phyloP scores from a whole-genome alignment of 2,888 invertebrate genomes.

The Pinctada fucata region DNA sequence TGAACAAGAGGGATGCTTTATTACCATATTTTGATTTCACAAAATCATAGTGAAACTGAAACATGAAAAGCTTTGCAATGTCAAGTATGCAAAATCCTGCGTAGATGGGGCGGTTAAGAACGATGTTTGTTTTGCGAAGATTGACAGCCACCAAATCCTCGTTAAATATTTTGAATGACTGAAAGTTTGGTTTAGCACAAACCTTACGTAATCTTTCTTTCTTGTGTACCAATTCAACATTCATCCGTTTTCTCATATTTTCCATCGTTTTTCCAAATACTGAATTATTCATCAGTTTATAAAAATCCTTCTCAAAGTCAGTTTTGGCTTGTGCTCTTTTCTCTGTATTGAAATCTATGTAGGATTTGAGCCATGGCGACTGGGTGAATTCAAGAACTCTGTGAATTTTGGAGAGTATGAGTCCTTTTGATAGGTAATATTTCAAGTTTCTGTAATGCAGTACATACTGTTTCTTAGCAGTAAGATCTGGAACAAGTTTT shows the following conservation, averaged over 20 bases:
- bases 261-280: constrained; percentile 7
- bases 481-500: neutral
- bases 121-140: constrained; percentile 19
- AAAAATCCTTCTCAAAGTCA: too few relatives aligned
- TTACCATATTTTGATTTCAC: constrained; percentile 25
- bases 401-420: too few relatives aligned
- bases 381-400: too few relatives aligned
- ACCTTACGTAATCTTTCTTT: constrained; percentile 14
- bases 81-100: constrained; percentile 19
- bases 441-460: too few relatives aligned
- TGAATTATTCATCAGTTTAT: neutral
- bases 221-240: constrained; percentile 1
- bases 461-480: too few relatives aligned
- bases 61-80: constrained; percentile 23
- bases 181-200: constrained; percentile 19
- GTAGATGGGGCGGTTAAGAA: constrained; percentile 31
- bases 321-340: too few relatives aligned
- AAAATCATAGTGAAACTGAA: constrained; percentile 30
- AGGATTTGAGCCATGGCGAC: too few relatives aligned
- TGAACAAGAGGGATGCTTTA: constrained; percentile 6
- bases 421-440: too few relatives aligned
- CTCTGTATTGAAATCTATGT: too few relatives aligned
- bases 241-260: constrained; percentile 21
- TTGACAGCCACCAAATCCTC: constrained; percentile 28
- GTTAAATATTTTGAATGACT: constrained; percentile 32